These are phyloP conservation scores for Drosophila peninsularis DNA, from an alignment of 2,888 invertebrate species.

Conservation along the genomic window DNA sequence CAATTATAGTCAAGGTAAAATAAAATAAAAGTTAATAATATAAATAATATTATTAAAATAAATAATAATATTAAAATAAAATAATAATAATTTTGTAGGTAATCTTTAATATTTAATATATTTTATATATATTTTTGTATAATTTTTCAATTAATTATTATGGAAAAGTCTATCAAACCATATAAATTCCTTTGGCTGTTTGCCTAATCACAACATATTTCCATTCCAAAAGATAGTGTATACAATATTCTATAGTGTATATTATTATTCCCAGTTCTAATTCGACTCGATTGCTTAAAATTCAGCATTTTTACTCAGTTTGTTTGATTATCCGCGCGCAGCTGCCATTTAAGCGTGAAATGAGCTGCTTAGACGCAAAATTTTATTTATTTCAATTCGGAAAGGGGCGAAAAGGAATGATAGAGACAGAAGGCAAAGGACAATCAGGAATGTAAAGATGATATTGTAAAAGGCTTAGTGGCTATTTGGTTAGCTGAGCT, in stretches of 20 bases:
- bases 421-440: background rate
- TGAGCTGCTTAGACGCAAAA: slow-evolving; percentile 65
- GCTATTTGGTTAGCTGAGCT: slow-evolving; percentile 42
- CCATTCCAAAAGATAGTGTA: slow-evolving; percentile 7
- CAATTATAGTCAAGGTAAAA: too few species aligned
- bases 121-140: too few species aligned
- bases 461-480: slow-evolving; percentile 34
- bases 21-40: too few species aligned
- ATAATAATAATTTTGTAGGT: too few species aligned
- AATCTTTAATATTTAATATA: too few species aligned
- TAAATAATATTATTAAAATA: too few species aligned
- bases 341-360: slow-evolving; percentile 71
- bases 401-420: background rate
- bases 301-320: slow-evolving; percentile 24
- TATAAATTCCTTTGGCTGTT: too few species aligned
- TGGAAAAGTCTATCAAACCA: too few species aligned
- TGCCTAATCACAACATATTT: background rate
- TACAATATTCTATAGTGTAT: slow-evolving; percentile 4
- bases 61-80: too few species aligned
- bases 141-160: too few species aligned
- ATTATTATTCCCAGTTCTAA: too few species aligned
- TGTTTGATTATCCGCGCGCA: slow-evolving; percentile 41
- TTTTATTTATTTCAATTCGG: slow-evolving; percentile 56
- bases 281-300: background rate
- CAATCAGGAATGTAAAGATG: slow-evolving; percentile 18